Evolutionary conservation across 2,888 invertebrate species (phyloP).

Genomic region (Agonum fuliginosum): DNA sequence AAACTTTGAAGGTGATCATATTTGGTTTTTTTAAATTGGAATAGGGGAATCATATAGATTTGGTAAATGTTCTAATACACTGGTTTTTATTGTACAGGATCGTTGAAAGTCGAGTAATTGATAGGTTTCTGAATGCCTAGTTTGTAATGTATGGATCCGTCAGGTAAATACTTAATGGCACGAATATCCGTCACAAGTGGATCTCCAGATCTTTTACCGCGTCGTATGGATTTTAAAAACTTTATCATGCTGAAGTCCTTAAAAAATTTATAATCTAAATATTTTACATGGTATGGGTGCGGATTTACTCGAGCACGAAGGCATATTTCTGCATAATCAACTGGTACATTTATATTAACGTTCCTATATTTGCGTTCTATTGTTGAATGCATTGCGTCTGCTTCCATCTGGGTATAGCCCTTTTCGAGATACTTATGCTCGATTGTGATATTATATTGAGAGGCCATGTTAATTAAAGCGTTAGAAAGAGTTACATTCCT

Average conservation of each 20-base stretch:
- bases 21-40: no score
- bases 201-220: constrained; percentile 43
- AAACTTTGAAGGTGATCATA: no score
- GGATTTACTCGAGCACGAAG: constrained; percentile 62
- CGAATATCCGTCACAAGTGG: constrained; percentile 59
- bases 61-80: no score
- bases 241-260: neutral
- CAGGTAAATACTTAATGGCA: constrained; percentile 57
- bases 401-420: constrained; percentile 66
- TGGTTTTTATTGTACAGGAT: no score
- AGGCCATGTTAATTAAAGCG: constrained; percentile 63
- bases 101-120: neutral
- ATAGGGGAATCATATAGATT: no score
- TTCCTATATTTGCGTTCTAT: constrained; percentile 63
- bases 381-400: constrained; percentile 64
- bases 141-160: constrained; percentile 60
- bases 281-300: constrained; percentile 62
- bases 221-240: neutral
- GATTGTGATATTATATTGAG: constrained; percentile 62
- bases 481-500: constrained; percentile 63
- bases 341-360: constrained; percentile 61
- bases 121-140: constrained; percentile 8
- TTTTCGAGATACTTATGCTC: constrained; percentile 66
- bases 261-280: constrained; percentile 60
- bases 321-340: constrained; percentile 61